phyloP scores from a whole-genome alignment of 2,797 vertebrate genomes.

The Emydoidea blandingii region DNA sequence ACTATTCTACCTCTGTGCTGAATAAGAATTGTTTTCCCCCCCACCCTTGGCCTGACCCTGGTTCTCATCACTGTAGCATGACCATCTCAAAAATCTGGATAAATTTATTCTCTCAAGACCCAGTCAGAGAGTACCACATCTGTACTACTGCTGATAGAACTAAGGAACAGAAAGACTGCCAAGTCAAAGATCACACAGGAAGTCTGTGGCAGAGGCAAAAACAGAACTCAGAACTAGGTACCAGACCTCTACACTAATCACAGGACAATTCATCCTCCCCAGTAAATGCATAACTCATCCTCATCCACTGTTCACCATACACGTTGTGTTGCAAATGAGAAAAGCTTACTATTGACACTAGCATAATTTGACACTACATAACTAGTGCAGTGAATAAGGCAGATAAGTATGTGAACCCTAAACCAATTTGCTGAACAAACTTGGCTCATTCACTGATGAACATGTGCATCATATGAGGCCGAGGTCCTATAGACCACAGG shows the following conservation, averaged over 20 bases:
- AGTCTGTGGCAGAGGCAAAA: neutral
- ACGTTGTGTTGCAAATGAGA: neutral
- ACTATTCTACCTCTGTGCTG: rapidly evolving
- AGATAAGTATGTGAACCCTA: neutral
- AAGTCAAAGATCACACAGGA: neutral
- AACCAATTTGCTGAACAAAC: neutral
- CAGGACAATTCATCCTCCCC: neutral
- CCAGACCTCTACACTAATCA: neutral
- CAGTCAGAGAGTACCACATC: rapidly evolving
- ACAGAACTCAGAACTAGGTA: rapidly evolving
- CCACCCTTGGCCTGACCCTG: neutral
- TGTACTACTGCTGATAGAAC: rapidly evolving
- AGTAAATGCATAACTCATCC: neutral
- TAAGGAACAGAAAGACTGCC: rapidly evolving
- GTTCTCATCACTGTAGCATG: neutral
- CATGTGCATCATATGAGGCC: rapidly evolving
- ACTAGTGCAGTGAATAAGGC: neutral
- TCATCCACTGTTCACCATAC: neutral
- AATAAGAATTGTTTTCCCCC: neutral
- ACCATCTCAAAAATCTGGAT: neutral
- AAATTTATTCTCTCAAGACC: neutral
- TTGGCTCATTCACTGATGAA: neutral
- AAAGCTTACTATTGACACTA: neutral
- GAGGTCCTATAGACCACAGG: neutral
- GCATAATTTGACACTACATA: neutral